These are phyloP conservation scores for Leptodactylus fallax DNA, from an alignment of 2,797 vertebrate species.

Conservation along the genomic window DNA sequence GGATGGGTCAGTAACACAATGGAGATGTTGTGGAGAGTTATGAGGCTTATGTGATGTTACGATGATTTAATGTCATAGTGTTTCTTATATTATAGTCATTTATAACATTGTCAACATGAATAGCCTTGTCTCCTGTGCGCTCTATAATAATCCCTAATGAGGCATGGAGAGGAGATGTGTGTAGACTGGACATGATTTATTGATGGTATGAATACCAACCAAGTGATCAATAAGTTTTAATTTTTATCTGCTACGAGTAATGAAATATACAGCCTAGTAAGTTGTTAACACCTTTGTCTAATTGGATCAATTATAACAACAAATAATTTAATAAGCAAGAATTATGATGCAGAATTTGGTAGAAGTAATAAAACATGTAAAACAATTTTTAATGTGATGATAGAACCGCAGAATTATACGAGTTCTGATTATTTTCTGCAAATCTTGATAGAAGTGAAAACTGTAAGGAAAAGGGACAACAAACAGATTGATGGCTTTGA, in stretches of 20 bases:
- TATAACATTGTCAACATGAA: not conserved
- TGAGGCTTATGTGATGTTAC: not conserved
- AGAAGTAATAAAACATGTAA: not conserved
- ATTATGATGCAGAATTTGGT: not conserved
- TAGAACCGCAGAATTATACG: not conserved
- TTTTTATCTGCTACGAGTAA: not conserved
- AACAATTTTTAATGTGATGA: not conserved
- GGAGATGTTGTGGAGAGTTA: not conserved
- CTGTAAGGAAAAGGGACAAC: not conserved
- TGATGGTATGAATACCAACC: not conserved
- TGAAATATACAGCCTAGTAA: not conserved
- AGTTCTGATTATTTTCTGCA: not conserved
- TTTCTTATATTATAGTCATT: not conserved
- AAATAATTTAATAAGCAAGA: not conserved
- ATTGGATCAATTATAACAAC: conserved; percentile 10
- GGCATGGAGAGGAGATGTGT: not conserved
- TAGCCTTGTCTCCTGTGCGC: not conserved
- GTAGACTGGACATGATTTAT: not conserved
- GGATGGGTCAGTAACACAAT: not conserved
- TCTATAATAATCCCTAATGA: not conserved
- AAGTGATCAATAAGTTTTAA: conserved; percentile 1
- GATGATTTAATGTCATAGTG: not conserved
- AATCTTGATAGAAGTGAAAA: not conserved
- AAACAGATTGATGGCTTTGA: not conserved
- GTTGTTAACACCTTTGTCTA: not conserved